Percentiles rank a stretch among this genome's conserved stretches.
Conservation (phyloP, 1,140 invertebrate genomes). For the Leptinotarsa undecemlineata region DNA sequence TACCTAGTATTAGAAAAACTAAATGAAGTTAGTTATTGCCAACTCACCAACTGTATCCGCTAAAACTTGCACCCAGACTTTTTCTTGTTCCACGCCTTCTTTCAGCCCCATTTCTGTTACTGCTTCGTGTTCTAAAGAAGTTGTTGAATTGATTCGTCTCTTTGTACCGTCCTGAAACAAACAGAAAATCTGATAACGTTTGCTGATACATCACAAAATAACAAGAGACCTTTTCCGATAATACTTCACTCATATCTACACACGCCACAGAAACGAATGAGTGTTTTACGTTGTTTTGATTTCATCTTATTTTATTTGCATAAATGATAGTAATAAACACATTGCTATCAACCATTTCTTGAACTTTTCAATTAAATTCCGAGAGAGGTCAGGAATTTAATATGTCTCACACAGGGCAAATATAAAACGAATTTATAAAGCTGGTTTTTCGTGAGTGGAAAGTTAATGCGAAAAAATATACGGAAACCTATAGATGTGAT, state of each 20-base stretch:
- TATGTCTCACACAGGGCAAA: no score
- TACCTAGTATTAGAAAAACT: no score
- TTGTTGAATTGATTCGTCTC: background rate
- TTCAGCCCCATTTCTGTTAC: background rate
- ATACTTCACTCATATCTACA: background rate
- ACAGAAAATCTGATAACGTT: background rate
- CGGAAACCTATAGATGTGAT: no score
- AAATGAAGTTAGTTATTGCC: no score
- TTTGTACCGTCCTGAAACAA: constrained; percentile 5
- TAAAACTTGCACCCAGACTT: background rate
- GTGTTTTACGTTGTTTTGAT: background rate
- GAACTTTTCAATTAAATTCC: constrained; percentile 2
- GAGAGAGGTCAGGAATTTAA: background rate
- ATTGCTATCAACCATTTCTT: background rate
- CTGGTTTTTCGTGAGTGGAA: no score
- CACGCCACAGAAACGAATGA: background rate
- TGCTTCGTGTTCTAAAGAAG: background rate
- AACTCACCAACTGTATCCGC: background rate
- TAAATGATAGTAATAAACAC: background rate
- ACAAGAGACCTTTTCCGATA: background rate
- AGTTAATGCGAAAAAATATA: no score
- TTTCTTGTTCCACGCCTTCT: background rate
- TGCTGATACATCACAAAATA: background rate
- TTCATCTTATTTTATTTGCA: background rate
- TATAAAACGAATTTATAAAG: no score